These are phyloP conservation scores for Mythimna pallens DNA, from an alignment of 2,888 invertebrate species.

Conservation along the genomic window DNA sequence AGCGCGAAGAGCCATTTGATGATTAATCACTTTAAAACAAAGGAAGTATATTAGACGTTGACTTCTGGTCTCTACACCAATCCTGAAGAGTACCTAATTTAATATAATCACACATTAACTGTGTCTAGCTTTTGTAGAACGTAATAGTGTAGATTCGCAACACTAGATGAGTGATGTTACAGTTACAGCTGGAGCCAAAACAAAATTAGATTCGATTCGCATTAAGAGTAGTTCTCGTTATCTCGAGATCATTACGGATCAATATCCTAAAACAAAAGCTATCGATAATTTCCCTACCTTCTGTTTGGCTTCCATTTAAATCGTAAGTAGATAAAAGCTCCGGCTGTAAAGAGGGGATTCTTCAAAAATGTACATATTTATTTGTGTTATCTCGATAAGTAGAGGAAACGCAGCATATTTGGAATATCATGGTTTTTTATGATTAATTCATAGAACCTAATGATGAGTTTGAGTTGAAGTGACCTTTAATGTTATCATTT, in stretches of 20 bases:
- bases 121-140: neutral
- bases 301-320: conserved; percentile 48
- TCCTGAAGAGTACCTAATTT: conserved; percentile 8
- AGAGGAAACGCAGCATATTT: too few relatives aligned
- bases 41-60: neutral
- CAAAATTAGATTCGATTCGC: neutral
- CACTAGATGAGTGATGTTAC: neutral
- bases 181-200: neutral
- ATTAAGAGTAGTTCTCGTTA: neutral
- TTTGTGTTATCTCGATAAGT: conserved; percentile 17
- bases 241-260: conserved; percentile 13
- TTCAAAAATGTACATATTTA: conserved; percentile 38
- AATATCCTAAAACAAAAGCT: conserved; percentile 30
- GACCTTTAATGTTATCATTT: too few relatives aligned
- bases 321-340: conserved; percentile 46
- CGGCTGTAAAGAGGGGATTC: conserved; percentile 13
- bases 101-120: neutral
- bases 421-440: too few relatives aligned
- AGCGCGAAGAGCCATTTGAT: too few relatives aligned
- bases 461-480: too few relatives aligned
- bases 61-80: conserved; percentile 16
- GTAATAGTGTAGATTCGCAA: too few relatives aligned
- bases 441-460: too few relatives aligned
- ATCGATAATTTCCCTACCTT: conserved; percentile 27
- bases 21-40: too few relatives aligned